These are phyloP conservation scores for Choloepus didactylus DNA, from an alignment of 2,797 vertebrate genomes.

Conservation along the genomic window DNA sequence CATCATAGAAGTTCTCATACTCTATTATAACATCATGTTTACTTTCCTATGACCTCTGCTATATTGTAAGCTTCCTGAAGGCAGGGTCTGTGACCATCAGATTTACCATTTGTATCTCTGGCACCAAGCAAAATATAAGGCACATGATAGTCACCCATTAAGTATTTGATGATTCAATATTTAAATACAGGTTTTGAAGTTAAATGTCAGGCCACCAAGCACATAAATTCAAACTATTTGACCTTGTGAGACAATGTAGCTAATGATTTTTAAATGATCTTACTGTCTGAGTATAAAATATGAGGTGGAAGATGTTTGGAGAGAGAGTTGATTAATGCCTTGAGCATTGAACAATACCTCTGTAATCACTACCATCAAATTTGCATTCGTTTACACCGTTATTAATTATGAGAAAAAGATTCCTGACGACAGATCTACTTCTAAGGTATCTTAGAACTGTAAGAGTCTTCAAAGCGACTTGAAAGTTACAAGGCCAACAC, in stretches of 20 bases:
- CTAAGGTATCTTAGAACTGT: neutral
- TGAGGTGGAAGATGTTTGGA: neutral
- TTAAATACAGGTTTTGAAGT: conserved; percentile 41
- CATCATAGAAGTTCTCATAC: neutral
- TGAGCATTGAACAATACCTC: neutral
- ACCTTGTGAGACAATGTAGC: conserved; percentile 43
- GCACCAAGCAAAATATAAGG: neutral
- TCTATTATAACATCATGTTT: neutral
- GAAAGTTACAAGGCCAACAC: neutral
- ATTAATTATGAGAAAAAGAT: conserved; percentile 20
- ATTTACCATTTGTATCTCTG: conserved; percentile 6
- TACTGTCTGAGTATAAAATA: conserved; percentile 18
- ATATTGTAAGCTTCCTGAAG: neutral
- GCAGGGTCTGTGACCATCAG: neutral
- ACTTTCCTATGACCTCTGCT: neutral
- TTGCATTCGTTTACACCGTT: conserved; percentile 19
- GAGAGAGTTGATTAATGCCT: conserved; percentile 8
- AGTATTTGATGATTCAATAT: neutral
- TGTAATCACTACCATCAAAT: neutral
- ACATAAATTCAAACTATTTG: conserved; percentile 21
- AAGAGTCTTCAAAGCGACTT: conserved; percentile 40
- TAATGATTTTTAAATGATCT: neutral
- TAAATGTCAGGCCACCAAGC: neutral
- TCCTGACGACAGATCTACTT: neutral
- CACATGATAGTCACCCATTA: neutral